These are phyloP conservation scores for Calycopis cecrops DNA, from an alignment of 1,140 invertebrate genomes.

Conservation along the genomic window DNA sequence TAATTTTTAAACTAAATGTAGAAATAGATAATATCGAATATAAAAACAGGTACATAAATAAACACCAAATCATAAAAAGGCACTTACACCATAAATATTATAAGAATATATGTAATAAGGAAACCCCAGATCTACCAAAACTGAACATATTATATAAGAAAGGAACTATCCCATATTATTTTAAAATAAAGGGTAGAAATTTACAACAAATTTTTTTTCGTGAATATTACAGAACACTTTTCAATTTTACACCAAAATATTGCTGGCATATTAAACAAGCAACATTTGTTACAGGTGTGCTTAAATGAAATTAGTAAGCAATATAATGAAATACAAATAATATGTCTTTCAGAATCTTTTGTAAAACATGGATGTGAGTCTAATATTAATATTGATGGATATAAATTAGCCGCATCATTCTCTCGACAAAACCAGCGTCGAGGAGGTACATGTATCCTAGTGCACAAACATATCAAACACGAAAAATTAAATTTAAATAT, in stretches of 20 bases:
- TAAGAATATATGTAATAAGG: too few relatives aligned
- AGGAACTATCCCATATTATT: too few relatives aligned
- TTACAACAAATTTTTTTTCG: neutral
- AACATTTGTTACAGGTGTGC: neutral
- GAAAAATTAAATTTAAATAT: neutral
- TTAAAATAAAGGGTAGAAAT: too few relatives aligned
- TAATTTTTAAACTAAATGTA: too few relatives aligned
- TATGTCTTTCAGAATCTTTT: slow-evolving; percentile 1
- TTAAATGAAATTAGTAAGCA: neutral
- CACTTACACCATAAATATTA: too few relatives aligned
- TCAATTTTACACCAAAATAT: neutral
- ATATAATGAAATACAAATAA: neutral
- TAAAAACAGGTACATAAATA: too few relatives aligned
- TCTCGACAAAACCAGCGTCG: neutral
- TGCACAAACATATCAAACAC: neutral
- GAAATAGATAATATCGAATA: too few relatives aligned
- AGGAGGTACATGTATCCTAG: neutral
- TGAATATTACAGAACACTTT: neutral
- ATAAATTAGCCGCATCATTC: neutral
- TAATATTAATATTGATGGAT: neutral
- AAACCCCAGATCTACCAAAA: too few relatives aligned
- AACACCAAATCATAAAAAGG: too few relatives aligned
- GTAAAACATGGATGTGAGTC: neutral
- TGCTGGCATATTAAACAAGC: neutral
- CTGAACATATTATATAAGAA: too few relatives aligned